phyloP scores from a whole-genome alignment of 2,113 vertebrate genomes.

The Nothoprocta perdicaria region DNA sequence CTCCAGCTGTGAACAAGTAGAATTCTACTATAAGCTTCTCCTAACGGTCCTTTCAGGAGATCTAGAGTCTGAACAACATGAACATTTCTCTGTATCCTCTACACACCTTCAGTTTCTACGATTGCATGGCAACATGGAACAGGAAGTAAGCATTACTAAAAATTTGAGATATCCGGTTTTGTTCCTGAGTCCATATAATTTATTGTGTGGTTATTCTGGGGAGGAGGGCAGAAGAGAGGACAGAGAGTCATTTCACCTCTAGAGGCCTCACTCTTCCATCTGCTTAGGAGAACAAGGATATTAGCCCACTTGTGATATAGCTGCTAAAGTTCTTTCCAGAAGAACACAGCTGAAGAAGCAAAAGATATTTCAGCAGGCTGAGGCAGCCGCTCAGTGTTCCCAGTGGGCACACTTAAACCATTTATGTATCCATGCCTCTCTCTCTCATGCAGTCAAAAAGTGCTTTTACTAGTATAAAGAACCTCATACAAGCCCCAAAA shows the following conservation, averaged over 20 bases:
- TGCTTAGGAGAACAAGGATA: conserved; percentile 57
- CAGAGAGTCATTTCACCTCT: conserved; percentile 56
- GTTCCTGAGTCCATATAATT: not conserved
- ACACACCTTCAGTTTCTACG: conserved; percentile 76
- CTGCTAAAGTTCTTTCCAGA: not conserved
- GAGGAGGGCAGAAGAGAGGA: conserved; percentile 50
- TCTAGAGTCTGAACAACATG: not conserved
- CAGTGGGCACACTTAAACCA: not conserved
- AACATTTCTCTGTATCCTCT: conserved; percentile 1
- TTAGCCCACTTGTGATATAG: conserved; percentile 44
- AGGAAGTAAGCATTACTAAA: conserved; percentile 82
- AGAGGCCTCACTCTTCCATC: conserved; percentile 64
- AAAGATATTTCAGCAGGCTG: conserved; percentile 39
- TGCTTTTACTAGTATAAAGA: conserved; percentile 7
- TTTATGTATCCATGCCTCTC: not conserved
- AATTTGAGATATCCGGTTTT: not conserved
- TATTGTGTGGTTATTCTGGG: conserved; percentile 39
- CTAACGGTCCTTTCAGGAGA: conserved; percentile 77
- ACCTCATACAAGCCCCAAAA: not conserved
- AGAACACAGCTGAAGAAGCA: conserved; percentile 45
- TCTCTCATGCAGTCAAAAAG: not conserved
- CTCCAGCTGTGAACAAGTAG: conserved; percentile 92
- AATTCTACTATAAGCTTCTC: conserved; percentile 88
- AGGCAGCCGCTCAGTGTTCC: conserved; percentile 33
- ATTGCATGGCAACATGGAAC: conserved; percentile 93